phyloP scores from a whole-genome alignment of 37 sponge, comb jelly and placozoan genomes.

The Beroe ovata region DNA sequence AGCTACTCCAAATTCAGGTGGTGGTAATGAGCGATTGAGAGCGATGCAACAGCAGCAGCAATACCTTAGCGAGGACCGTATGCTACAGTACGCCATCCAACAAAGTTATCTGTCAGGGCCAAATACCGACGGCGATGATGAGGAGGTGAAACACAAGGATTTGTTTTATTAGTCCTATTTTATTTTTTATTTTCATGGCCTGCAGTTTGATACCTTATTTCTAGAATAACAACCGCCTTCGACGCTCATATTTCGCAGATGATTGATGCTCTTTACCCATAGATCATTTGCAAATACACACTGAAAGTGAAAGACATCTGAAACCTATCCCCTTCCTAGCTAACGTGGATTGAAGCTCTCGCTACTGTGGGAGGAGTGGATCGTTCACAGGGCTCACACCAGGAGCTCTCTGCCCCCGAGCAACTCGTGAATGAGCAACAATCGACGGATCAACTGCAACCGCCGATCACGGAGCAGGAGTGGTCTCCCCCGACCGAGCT shows the following conservation, averaged over 20 bases:
- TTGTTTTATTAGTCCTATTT: not conserved
- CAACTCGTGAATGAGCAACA: not conserved
- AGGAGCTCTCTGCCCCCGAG: not conserved
- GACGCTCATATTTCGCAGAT: too few relatives aligned
- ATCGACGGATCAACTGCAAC: not conserved
- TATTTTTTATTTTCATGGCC: too few relatives aligned
- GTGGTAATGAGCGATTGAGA: constrained; percentile 11
- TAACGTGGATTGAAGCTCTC: constrained; percentile 50
- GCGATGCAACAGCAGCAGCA: constrained; percentile 47
- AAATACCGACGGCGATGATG: not conserved
- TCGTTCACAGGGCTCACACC: not conserved
- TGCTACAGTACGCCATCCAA: constrained; percentile 91
- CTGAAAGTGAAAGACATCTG: too few relatives aligned
- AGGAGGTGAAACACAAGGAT: constrained; percentile 22
- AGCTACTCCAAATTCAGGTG: too few relatives aligned
- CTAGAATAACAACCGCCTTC: too few relatives aligned
- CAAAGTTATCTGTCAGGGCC: constrained; percentile 78
- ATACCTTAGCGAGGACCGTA: constrained; percentile 84
- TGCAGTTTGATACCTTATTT: too few relatives aligned
- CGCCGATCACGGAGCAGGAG: not conserved
- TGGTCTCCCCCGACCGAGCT: not conserved
- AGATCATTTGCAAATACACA: too few relatives aligned
- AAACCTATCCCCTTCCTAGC: not conserved
- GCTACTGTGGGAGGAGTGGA: constrained; percentile 18
- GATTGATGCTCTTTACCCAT: too few relatives aligned